A percentile compares a stretch with the other conserved stretches of the same genome.
Evolutionary conservation across 2,113 vertebrate species (phyloP).

Genomic region (Platysteira castanea): DNA sequence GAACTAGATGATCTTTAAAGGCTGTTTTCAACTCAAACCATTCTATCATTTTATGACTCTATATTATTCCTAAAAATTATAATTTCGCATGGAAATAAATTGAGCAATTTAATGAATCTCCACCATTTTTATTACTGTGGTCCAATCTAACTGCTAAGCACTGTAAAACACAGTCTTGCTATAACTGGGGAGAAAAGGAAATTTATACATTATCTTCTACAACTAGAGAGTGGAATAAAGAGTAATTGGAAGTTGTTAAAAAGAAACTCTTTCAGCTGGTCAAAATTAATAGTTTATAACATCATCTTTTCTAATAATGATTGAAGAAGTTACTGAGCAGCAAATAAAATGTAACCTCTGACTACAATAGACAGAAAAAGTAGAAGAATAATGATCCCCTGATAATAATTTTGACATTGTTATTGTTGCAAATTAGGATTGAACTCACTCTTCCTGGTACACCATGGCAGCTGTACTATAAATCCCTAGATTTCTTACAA

Average conservation of each 20-base stretch:
- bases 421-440: constrained; percentile 6
- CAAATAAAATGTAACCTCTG: background rate
- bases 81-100: background rate
- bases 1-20: background rate
- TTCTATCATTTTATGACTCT: background rate
- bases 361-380: background rate
- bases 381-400: background rate
- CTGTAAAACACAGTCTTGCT: background rate
- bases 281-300: constrained; percentile 19
- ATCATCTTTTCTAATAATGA: background rate
- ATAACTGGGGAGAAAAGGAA: background rate
- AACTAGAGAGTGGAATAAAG: background rate
- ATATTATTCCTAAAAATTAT: background rate
- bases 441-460: background rate
- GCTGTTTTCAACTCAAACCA: background rate
- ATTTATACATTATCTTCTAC: background rate
- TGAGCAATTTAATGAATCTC: background rate
- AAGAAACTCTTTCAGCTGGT: background rate
- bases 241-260: background rate
- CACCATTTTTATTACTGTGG: background rate
- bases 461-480: background rate
- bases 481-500: background rate
- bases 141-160: background rate
- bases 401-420: background rate
- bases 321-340: background rate